Percentiles rank a stretch among this genome's conserved stretches.
These are phyloP conservation scores for Xenus cinereus DNA, from an alignment of 2,113 vertebrate genomes.

Conservation along the genomic window DNA sequence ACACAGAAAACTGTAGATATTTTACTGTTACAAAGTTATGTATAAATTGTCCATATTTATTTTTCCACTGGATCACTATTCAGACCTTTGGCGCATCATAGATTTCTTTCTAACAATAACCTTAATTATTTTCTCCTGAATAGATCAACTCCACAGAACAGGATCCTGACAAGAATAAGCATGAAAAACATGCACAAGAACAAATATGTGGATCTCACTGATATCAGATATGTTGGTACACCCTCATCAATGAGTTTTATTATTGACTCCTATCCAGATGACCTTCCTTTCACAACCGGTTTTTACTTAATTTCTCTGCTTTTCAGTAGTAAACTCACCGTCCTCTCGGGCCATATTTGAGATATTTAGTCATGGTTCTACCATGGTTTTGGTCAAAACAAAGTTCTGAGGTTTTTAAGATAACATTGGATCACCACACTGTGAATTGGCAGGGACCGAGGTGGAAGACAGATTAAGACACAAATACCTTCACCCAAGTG, in stretches of 20 bases:
- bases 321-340: background rate
- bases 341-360: background rate
- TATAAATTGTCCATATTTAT: background rate
- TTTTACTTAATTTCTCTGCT: background rate
- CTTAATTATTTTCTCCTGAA: background rate
- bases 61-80: background rate
- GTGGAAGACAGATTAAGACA: background rate
- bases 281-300: background rate
- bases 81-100: background rate
- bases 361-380: background rate
- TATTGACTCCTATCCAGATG: background rate
- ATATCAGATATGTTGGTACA: background rate
- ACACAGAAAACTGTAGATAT: background rate
- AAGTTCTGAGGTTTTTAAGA: background rate
- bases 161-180: background rate
- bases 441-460: background rate
- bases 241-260: background rate
- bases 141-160: background rate
- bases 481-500: rapidly evolving
- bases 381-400: background rate
- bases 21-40: background rate
- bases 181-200: background rate
- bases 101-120: background rate
- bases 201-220: background rate
- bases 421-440: background rate